Evolutionary conservation across 1,140 invertebrate genomes (phyloP), one percentile per base, ranked within the genome.

Genomic region (Musca vetustissima): DNA sequence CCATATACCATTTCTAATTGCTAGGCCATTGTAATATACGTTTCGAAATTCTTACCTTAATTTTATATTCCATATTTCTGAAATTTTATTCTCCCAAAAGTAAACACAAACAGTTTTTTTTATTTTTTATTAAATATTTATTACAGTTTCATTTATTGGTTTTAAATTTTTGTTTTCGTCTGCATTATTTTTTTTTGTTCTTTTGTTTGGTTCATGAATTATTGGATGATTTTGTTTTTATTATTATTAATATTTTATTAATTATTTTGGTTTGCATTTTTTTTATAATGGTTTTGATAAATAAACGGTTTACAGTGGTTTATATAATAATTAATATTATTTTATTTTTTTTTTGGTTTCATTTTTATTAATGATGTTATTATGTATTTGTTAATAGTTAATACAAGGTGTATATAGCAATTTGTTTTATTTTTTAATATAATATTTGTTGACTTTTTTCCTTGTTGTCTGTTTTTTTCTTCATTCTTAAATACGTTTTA

Each of bases 41-140:
- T n/a, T n/a, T n/a, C n/a, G n/a, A n/a, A n/a, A n/a, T n/a, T 28
- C 28, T 28, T 28, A 28, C 28, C 28, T 4, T n/a, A n/a, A 4
- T 28, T 28, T 28, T 8, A 28, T 28, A 4, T 28, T 28, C 28
- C 3, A 28, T 28, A 28, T 28, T 28, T n/a, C n/a, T n/a, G n/a
- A n/a, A n/a, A n/a, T n/a, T 28, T 28, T 4, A 28, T 28, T 28
- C 4, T 14, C 17, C 21, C 21, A 52, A 9, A 19, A 19, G n/a
- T n/a, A 19, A 52, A 21, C 2, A 52, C 6, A 17, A 19, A 19
- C 17, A 8, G 6, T 55, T 61, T 43, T 11, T 59, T 21, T 61
- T 61, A 19, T 61, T 36, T 61, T 61, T 61, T 61, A 61, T 61
- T 61, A 61, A 61, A 61, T 61, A 61, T 61, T 61, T 61, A 61